Evolutionary conservation across 2,113 vertebrate species (phyloP), one percentile per base, ranked within the genome.

Genomic region (Crocuta crocuta): DNA sequence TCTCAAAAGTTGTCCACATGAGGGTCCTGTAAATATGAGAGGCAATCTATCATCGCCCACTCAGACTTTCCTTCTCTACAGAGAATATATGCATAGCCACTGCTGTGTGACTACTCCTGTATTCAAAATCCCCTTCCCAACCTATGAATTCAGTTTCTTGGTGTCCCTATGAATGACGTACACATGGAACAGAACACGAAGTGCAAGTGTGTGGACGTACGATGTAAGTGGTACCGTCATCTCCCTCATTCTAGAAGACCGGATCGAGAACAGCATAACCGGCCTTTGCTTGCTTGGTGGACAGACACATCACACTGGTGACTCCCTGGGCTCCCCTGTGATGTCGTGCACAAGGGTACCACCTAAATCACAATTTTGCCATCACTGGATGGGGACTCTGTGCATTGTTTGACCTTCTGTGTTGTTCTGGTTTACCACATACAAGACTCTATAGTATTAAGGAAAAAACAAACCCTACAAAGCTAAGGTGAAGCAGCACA

Each of bases 151-250:
- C 23, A 7, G 48, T 4, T n/a, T 65, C 11, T 43, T 1, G 0
- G 5, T 24, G 26, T n/a, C 10, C 19, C 21, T 55, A 4, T 33
- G n/a, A 81, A 43, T 1, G 2, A 39, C 1, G 5, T 13, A 61
- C 74, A 10, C 63, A 35, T 9, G 73, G 35, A 80, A 74, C 15
- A 39, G 63, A 90, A 61, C 4, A 10, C 19, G 7, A 53, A 33
- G 33, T n/a, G 11, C 28, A 9, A 19, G 0, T 0, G 7, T 48
- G 35, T 35, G 35, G 12, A 9, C 43, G 66, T 15, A 74, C 21
- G 33, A 61, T 43, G 19, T 5, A 0, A 11, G 35, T 0, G 21
- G 33, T n/a, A 7, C 19, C 15, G 2, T 55, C 10, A 1, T 26
- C 35, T 63, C 45, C 53, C 3, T 68, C 53, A 4, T 71, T 73